Evolutionary conservation across 2,113 vertebrate species (phyloP), one percentile per base, ranked within the genome.

Genomic region (Mionectes macconnelli): DNA sequence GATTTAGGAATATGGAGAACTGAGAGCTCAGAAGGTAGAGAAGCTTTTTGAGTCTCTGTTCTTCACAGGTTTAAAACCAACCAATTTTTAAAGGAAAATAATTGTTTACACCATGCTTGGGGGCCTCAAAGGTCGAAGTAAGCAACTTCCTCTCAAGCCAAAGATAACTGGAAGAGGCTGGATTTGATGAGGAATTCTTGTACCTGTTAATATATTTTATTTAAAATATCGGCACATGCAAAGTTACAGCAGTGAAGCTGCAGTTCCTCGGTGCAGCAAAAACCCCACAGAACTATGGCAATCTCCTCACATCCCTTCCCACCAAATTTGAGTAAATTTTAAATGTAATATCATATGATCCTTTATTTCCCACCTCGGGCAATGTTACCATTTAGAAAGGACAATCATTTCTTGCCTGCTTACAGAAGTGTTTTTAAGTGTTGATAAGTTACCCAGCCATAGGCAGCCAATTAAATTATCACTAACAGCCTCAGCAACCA

Each of bases 141-240:
- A 81, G 24, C 35, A 82, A 52, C 23, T 75, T 91, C 37, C 63
- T 97, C 44, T 68, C 57, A 59, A 84, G 72, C 92, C 93, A 92
- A 86, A 91, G 94, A 82, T 96, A 96, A 75, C 85, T 97, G 92
- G 84, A 96, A 87, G 64, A 87, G 44, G 80, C 62, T 88, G 79
- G 40, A 91, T 76, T 91, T 87, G 82, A 42, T 83, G 74, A 30
- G 91, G 91, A 92, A 97, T 75, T 87, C 49, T 89, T 91, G n/a
- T 56, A 89, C 3, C 15, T 87, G 57, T 95, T 94, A 89, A 90
- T 95, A 70, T 69, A 81, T 62, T 93, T 94, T 84, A 75, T 88
- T 84, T 96, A 81, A 87, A 91, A 40, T 13, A 16, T 4, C 69
- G 37, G 8, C 75, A 35, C 42, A 7, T 60, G 28, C 35, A 68